Base-by-base conservation (phyloP, 1,140 invertebrate genomes). In the Cephus cinctus region DNA sequence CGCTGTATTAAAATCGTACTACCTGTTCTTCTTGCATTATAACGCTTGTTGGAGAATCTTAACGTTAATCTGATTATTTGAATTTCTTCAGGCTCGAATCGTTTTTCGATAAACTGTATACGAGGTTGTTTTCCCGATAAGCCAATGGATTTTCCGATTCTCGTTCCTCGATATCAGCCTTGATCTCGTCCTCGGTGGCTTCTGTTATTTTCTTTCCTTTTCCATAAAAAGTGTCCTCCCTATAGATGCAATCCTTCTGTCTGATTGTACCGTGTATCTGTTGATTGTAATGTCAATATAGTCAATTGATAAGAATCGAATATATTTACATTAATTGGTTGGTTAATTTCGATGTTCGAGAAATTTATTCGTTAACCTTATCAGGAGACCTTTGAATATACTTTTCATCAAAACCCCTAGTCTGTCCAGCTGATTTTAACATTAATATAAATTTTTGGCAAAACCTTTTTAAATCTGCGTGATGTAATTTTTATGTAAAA, bases 201-300 rank as follows among this genome's bases (percentile, higher is more conserved):
- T 78, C 72, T 5, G 53, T 49, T 9, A 82, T 23, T 2, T 68
- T 57, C 65, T 81, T 82, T 2, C 82, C 82, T 58, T 59, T 77
- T 45, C 82, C 82, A 47, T 79, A 82, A 68, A 78, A 88, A 4
- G 82, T 84, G 18, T 86, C 79, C 64, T 88, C 86, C 0, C 76
- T 81, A 59, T 88, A 88, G 15, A 85, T 77, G 9, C 81, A 66
- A 58, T 87, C 81, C 35, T 79, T 79, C 53, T 78, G 78, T 43
- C 84, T 75, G 57, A 81, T 80, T 1, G 87, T 88, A 9, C 84
- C 85, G 50, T 88, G 85, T 8, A 86, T 61, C 82, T 84, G 62
- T n/a, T n/a, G n/a, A n/a, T n/a, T n/a, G n/a, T n/a, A n/a, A n/a
- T n/a, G n/a, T n/a, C n/a, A n/a, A n/a, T n/a, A n/a, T n/a, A n/a